phyloP scores from a whole-genome alignment of 2,888 invertebrate genomes.

The Eupithecia vulgata region DNA sequence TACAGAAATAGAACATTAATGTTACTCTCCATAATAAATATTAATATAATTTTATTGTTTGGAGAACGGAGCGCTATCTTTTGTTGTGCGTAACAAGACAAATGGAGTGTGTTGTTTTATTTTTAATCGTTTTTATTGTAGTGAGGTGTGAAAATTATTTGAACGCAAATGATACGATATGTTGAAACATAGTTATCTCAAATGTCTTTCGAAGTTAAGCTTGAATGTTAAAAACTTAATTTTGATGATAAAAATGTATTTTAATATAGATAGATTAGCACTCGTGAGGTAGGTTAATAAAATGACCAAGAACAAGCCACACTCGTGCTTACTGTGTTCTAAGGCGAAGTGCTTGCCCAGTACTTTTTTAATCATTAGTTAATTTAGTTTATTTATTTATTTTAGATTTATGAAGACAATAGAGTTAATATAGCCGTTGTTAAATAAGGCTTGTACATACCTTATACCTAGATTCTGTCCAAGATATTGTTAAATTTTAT shows the following conservation, averaged over 20 bases:
- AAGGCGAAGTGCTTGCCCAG: neutral
- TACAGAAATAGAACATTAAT: constrained; percentile 17
- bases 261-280: neutral
- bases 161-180: neutral
- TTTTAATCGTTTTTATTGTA: neutral
- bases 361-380: no score
- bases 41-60: constrained; percentile 15
- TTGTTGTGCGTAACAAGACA: neutral
- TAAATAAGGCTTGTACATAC: neutral
- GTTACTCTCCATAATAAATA: constrained; percentile 14
- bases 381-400: neutral
- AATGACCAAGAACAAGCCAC: neutral
- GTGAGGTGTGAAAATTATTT: neutral
- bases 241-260: neutral
- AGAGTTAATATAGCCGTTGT: neutral
- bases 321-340: neutral
- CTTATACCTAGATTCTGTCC: neutral
- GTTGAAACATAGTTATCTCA: neutral
- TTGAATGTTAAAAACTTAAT: no score
- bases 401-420: neutral
- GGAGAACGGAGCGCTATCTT: constrained; percentile 5
- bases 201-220: neutral
- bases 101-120: neutral
- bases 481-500: neutral
- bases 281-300: neutral